Percentiles rank a stretch among this genome's conserved stretches.
Evolutionary conservation across 1,140 invertebrate species (phyloP).

Genomic region (Akabosia matsudoensis): DNA sequence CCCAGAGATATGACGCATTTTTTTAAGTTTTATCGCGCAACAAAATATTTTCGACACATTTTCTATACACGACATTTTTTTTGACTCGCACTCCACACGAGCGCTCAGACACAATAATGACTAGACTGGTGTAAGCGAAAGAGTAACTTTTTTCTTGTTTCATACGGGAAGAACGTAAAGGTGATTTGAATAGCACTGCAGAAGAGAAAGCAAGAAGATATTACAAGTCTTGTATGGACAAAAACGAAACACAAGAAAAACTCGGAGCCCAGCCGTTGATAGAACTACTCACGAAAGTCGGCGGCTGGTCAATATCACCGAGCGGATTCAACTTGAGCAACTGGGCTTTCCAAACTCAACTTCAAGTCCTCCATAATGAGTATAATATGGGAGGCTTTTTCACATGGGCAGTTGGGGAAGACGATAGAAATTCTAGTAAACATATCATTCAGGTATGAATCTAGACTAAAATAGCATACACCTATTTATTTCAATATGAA

Average conservation of each 20-base stretch:
- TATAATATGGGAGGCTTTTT: conserved; percentile 87
- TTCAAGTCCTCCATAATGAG: conserved; percentile 78
- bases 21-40: too few relatives aligned
- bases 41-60: too few relatives aligned
- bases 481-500: too few relatives aligned
- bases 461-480: too few relatives aligned
- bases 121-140: too few relatives aligned
- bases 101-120: too few relatives aligned
- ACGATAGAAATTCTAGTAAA: conserved; percentile 83
- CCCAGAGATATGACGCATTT: too few relatives aligned
- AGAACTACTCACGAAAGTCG: conserved; percentile 63
- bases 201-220: conserved; percentile 86
- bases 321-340: conserved; percentile 54
- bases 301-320: conserved; percentile 56
- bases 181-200: conserved; percentile 67
- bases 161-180: conserved; percentile 62
- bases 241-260: conserved; percentile 83
- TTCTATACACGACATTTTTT: not conserved
- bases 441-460: conserved; percentile 74
- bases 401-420: conserved; percentile 84
- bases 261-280: conserved; percentile 75
- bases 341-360: conserved; percentile 72
- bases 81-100: not conserved
- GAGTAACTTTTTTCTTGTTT: too few relatives aligned
- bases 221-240: conserved; percentile 89